Base-by-base conservation (phyloP, 1,140 invertebrate genomes). In the Leptinotarsa defecta region DNA sequence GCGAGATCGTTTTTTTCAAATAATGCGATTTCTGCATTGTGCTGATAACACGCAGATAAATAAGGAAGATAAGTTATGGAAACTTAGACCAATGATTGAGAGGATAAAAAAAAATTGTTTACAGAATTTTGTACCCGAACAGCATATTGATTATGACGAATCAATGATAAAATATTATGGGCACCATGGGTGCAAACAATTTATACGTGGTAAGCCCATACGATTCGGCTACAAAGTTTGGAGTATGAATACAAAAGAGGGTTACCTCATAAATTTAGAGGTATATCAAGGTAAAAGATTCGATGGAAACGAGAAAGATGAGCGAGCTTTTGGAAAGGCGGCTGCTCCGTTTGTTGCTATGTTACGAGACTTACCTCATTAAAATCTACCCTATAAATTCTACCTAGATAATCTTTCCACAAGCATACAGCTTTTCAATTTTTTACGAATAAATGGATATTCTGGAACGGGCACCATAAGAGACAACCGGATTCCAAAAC, bases 1-100 rank as follows among this genome's bases (percentile, higher is more conserved):
- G 65, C 63, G 81, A 57, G 75, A 84, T 77, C 76, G 80, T 65
- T 84, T 83, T 81, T 48, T 77, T 20, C 79, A 83, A 74, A 84
- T 84, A 79, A 77, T 81, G 76, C 78, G 77, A 76, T 81, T 79
- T 74, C 62, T 84, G 64, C 81, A 85, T 80, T 81, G 76, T 76
- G 76, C 75, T 57, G 78, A 67, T 77, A 83, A 75, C 69, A 79
- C 74, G 15, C 57, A 67, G 20, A 34, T 63, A 22, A 27, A 74
- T 71, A 13, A 20, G 6, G 34, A 15, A 27, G 74, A 78, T 62
- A 78, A 79, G 76, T 67, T 71, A 62, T 77, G 34, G 20, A 79
- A 79, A 74, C 52, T 80, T 27, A 52, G 77, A 27, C 68, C 71
- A n/a, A 63, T 78, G 20, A 74, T 74, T 57, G 64, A 68, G 70